Evolutionary conservation across 2,113 vertebrate genomes (phyloP).

Genomic region (Myiozetetes cayanensis): DNA sequence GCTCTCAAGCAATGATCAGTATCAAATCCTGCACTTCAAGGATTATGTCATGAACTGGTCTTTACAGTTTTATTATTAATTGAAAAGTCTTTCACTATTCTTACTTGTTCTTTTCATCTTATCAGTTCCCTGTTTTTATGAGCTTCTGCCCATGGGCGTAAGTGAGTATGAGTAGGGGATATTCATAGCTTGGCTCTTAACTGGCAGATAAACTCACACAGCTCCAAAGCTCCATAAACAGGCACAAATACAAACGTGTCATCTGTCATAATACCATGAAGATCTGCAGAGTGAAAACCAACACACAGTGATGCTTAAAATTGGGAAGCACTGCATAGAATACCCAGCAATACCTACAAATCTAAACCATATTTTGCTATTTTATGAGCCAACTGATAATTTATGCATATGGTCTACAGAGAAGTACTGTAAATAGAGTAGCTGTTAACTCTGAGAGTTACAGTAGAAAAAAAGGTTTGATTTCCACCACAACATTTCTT

Average conservation of each 20-base stretch:
- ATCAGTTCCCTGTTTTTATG: background rate
- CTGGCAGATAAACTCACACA: background rate
- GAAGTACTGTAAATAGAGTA: background rate
- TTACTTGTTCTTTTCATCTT: background rate
- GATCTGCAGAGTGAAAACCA: background rate
- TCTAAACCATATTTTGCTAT: background rate
- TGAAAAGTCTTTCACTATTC: background rate
- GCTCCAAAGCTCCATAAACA: background rate
- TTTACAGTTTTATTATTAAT: background rate
- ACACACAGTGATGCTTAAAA: background rate
- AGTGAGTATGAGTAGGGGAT: background rate
- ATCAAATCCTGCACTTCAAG: background rate
- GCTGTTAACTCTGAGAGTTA: background rate
- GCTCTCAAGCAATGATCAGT: background rate
- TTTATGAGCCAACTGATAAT: background rate
- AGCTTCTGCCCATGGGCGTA: background rate
- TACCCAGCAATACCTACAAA: background rate
- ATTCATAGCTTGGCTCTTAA: background rate
- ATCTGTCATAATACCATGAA: background rate
- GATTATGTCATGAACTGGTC: background rate
- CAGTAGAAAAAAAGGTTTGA: background rate
- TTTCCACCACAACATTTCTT: background rate
- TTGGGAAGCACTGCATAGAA: background rate
- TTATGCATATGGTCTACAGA: background rate
- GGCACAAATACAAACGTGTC: accelerated